Evolutionary conservation across 2,888 invertebrate genomes (phyloP).

Genomic region (Volucella inflata): DNA sequence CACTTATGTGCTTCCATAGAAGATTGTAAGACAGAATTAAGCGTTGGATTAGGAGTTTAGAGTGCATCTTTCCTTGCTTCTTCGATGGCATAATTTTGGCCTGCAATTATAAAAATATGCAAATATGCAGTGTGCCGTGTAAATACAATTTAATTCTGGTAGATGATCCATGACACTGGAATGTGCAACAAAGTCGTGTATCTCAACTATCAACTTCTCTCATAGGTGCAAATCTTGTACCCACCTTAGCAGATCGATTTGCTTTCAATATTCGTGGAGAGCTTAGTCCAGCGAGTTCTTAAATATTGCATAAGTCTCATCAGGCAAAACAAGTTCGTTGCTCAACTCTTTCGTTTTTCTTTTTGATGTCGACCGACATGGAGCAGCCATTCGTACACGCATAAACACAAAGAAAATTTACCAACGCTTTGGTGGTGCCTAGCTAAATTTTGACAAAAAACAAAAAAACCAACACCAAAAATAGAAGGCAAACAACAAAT

Average conservation of each 20-base stretch:
- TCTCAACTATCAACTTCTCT: background rate
- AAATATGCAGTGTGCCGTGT: too few relatives aligned
- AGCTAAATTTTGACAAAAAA: too few relatives aligned
- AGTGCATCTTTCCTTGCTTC: too few relatives aligned
- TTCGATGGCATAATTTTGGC: too few relatives aligned
- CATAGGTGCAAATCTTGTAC: background rate
- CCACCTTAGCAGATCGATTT: background rate
- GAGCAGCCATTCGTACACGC: background rate
- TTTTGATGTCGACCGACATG: background rate
- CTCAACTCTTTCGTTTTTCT: constrained; percentile 8
- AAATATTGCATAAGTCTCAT: constrained; percentile 9
- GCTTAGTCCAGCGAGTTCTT: background rate
- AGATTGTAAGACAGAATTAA: too few relatives aligned
- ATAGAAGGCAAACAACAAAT: background rate
- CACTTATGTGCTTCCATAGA: too few relatives aligned
- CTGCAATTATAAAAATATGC: too few relatives aligned
- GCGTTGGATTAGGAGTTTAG: too few relatives aligned
- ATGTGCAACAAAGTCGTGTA: too few relatives aligned
- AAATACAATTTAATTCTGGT: too few relatives aligned
- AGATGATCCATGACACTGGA: too few relatives aligned
- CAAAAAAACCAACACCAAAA: too few relatives aligned
- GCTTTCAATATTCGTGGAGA: background rate
- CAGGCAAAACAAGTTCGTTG: constrained; percentile 15
- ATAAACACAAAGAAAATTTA: background rate
- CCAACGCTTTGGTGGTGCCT: background rate